Conservation (phyloP, 1,140 invertebrate genomes). For the Pachypsylla venusta region DNA sequence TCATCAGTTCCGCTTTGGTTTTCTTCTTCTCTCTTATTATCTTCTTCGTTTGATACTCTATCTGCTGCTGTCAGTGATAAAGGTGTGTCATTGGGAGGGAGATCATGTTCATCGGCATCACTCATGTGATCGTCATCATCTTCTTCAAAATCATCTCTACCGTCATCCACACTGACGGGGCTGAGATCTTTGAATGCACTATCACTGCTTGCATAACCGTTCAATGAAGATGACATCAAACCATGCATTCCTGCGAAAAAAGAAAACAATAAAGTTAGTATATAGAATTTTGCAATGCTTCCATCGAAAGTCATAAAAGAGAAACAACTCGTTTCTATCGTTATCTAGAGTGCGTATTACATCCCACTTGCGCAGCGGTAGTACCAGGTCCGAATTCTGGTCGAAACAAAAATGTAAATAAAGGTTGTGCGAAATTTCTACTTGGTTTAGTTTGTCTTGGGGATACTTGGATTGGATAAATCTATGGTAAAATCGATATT, state of each 20-base stretch:
- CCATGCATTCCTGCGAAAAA: slow-evolving; percentile 20
- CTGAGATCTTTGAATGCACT: slow-evolving; percentile 6
- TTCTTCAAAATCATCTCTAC: slow-evolving; percentile 32
- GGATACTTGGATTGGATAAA: no score
- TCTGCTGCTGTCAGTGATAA: slow-evolving; percentile 15
- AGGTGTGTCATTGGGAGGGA: slow-evolving; percentile 27
- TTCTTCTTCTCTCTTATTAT: slow-evolving; percentile 1
- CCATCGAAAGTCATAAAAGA: no score
- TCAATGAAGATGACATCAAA: slow-evolving; percentile 31
- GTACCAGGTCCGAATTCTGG: no score
- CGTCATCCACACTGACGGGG: slow-evolving; percentile 34
- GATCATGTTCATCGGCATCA: slow-evolving; percentile 30
- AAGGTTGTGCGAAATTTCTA: no score
- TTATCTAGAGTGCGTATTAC: no score
- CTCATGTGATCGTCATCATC: slow-evolving; percentile 29
- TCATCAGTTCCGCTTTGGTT: slow-evolving; percentile 15
- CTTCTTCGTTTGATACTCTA: slow-evolving; percentile 12
- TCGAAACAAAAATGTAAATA: no score
- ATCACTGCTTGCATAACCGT: slow-evolving; percentile 40
- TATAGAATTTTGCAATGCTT: no score
- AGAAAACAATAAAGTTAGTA: no score
- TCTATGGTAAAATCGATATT: no score
- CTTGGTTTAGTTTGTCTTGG: no score
- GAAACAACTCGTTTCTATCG: no score
- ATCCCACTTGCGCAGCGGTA: no score